These are phyloP conservation scores for Ochlodes sylvanus DNA, from an alignment of 2,888 invertebrate species.

Conservation along the genomic window DNA sequence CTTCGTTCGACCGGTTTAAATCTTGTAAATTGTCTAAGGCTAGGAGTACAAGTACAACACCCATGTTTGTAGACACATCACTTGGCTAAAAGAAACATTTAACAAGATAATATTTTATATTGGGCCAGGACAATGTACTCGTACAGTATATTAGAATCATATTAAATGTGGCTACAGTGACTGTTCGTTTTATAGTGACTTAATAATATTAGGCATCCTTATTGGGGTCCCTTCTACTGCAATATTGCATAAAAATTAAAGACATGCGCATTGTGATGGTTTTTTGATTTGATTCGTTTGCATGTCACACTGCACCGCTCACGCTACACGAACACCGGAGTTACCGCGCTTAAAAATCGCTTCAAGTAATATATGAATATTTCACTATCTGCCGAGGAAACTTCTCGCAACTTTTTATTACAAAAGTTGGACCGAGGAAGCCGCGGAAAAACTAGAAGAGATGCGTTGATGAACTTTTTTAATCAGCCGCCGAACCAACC, in stretches of 20 bases:
- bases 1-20: conserved; percentile 6
- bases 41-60: conserved; percentile 4
- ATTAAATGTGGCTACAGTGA: no score
- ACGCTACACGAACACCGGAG: conserved; percentile 5
- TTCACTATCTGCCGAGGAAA: conserved; percentile 31
- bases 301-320: neutral
- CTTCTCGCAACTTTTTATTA: conserved; percentile 36
- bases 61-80: neutral
- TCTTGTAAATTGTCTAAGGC: neutral
- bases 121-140: no score
- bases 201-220: no score
- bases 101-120: no score
- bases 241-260: no score
- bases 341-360: conserved; percentile 26
- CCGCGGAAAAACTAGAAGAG: conserved; percentile 34
- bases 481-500: conserved; percentile 29
- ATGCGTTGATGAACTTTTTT: conserved; percentile 38
- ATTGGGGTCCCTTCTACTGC: no score
- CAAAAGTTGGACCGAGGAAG: conserved; percentile 31
- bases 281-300: neutral
- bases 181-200: no score
- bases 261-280: no score
- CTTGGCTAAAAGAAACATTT: no score
- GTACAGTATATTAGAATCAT: no score
- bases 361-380: conserved; percentile 35